Evolutionary conservation across 2,113 vertebrate species (phyloP).

Genomic region (Thalassarche chlororhynchos): DNA sequence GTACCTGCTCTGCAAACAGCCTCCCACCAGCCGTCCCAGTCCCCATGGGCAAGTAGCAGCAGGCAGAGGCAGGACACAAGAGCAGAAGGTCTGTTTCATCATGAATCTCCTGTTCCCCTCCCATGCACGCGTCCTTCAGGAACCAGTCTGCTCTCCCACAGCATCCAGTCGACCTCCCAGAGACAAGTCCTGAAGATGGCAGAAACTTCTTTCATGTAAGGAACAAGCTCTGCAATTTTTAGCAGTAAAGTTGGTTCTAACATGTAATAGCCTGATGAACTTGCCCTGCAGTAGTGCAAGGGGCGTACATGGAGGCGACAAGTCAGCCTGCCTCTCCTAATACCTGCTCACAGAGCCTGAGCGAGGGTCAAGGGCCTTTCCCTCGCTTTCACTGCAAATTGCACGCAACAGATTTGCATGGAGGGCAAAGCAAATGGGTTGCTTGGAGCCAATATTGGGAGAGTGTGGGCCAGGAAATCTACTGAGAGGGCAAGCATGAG

Average conservation of each 20-base stretch:
- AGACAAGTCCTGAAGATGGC: not conserved
- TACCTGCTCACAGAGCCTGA: not conserved
- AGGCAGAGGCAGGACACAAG: not conserved
- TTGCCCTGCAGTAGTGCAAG: not conserved
- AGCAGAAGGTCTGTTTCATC: not conserved
- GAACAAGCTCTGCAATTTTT: not conserved
- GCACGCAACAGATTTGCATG: not conserved
- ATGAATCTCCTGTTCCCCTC: not conserved
- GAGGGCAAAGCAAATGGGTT: not conserved
- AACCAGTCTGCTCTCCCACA: not conserved
- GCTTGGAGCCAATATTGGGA: not conserved
- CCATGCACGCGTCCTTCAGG: not conserved
- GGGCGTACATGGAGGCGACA: rapidly evolving
- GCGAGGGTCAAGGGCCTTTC: not conserved
- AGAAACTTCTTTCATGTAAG: not conserved
- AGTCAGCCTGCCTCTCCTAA: not conserved
- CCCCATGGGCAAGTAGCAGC: not conserved
- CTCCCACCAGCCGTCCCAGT: not conserved
- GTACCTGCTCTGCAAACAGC: not conserved
- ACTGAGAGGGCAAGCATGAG: not conserved
- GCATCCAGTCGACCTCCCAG: not conserved
- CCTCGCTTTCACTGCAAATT: not conserved
- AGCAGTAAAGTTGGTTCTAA: not conserved
- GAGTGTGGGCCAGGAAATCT: not conserved
- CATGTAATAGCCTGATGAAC: not conserved